Base-by-base conservation (phyloP, 2,113 vertebrate species). In the Tachysurus fulvidraco region DNA sequence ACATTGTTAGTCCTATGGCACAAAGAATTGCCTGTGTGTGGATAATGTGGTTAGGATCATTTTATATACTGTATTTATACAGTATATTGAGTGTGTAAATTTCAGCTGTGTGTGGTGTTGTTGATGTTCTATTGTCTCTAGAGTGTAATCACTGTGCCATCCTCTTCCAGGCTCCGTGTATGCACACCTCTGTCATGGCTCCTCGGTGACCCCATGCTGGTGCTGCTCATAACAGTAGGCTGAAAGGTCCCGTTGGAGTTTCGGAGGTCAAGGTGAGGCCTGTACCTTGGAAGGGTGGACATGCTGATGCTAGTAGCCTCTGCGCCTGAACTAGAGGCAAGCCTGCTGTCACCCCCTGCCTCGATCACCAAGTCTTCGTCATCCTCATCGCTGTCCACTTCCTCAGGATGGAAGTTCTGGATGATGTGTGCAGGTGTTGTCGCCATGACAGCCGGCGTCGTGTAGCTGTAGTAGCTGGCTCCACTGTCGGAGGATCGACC, bases 121-220 rank as follows among this genome's bases (percentile, higher is more conserved):
- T 52, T 41, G 50, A 55, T n/a, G 17, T 71, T 59, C 36, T 57
- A 9, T 71, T 5, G 67, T 86, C 44, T 86, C 95, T 97, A 99
- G 83, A 99, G 95, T 0, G 98, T 99, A 88, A 99, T 98, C 78
- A 99, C 95, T 0, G 98, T 99, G 41, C 98, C 98, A 0, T 99
- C 98, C 91, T 99, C 98, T 92, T 99, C 98, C 88, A 99, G 85
- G 93, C 65, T 94, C 92, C 54, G 95, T 81, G 91, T 93, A 90
- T 83, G 84, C 91, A 74, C 54, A 54, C 85, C 95, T 92, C 80
- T 85, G 91, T 94, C 93, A 0, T 88, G 89, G 13, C 80, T 77
- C 74, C 93, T 93, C 4, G 92, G 91, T 1, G 93, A 92, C 46
- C 92, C 95, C 88, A 65, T 83, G 64, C 95, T 95, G 8, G 83